Evolutionary conservation across 2,113 vertebrate genomes (phyloP).

Genomic region (Onychorhynchus coronatus): DNA sequence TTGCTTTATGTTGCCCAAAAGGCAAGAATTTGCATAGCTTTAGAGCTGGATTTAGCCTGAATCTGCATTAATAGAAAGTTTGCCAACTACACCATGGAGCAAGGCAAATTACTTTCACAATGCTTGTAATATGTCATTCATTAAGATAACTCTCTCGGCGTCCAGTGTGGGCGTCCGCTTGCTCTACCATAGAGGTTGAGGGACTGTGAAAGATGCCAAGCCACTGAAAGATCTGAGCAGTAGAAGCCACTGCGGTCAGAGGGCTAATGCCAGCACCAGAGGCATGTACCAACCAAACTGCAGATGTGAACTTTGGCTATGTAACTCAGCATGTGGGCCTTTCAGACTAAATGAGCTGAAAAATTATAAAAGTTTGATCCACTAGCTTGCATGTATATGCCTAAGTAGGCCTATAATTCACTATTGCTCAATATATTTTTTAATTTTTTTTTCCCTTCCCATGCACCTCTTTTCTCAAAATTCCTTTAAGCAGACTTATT

Average conservation of each 20-base stretch:
- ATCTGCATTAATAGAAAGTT: conserved; percentile 45
- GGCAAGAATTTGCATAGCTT: conserved; percentile 39
- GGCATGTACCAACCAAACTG: conserved; percentile 63
- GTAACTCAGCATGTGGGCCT: conserved; percentile 45
- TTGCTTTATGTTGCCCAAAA: conserved; percentile 26
- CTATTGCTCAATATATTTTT: not conserved
- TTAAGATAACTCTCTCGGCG: conserved; percentile 61
- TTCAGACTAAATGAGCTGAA: conserved; percentile 69
- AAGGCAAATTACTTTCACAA: conserved; percentile 66
- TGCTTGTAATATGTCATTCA: conserved; percentile 65
- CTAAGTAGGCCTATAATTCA: conserved; percentile 23
- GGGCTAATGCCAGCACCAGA: conserved; percentile 69
- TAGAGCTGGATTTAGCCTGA: conserved; percentile 60
- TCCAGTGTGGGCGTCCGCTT: conserved; percentile 62
- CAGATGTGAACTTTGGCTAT: conserved; percentile 72
- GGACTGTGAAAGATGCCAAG: conserved; percentile 70
- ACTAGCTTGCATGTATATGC: not conserved
- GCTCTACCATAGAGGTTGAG: conserved; percentile 63
- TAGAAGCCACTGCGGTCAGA: conserved; percentile 71
- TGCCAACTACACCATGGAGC: conserved; percentile 49
- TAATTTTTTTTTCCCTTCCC: not conserved
- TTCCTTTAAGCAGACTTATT: not conserved
- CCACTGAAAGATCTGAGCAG: conserved; percentile 67
- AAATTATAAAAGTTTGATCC: conserved; percentile 60
- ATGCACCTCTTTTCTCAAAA: not conserved